Evolutionary conservation across 2,113 vertebrate genomes (phyloP).

Genomic region (Lutjanus erythropterus): DNA sequence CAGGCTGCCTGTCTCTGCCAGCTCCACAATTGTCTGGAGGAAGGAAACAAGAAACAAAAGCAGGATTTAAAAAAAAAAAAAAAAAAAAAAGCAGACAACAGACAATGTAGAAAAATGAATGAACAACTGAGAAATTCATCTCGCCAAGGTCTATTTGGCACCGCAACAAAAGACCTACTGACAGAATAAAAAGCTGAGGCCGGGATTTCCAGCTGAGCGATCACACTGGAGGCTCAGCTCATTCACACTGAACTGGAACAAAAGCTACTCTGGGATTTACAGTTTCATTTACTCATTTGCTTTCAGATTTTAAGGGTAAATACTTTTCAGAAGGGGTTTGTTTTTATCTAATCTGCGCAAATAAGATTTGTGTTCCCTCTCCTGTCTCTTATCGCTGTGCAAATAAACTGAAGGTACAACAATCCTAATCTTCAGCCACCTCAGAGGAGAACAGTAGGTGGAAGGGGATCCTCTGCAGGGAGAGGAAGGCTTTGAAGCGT

Average conservation of each 20-base stretch:
- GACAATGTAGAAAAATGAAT: conserved; percentile 6
- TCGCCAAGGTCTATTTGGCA: conserved; percentile 22
- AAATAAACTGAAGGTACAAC: conserved; percentile 18
- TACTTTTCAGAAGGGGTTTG: neutral
- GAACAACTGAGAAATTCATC: conserved; percentile 8
- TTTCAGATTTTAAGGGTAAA: neutral
- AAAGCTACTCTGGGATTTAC: conserved; percentile 8
- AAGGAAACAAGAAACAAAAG: conserved; percentile 20
- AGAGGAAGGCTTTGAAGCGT: conserved; percentile 39
- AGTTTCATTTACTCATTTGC: neutral
- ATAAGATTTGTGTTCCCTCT: neutral
- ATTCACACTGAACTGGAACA: neutral
- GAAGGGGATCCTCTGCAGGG: conserved; percentile 14
- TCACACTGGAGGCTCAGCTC: conserved; percentile 17
- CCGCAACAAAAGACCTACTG: conserved; percentile 27
- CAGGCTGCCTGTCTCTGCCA: conserved; percentile 97
- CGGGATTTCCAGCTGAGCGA: conserved; percentile 10
- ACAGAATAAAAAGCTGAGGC: neutral
- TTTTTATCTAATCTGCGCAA: neutral
- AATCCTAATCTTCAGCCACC: neutral
- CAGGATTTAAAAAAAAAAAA: conserved; percentile 1
- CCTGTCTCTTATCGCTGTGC: neutral
- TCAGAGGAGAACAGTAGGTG: conserved; percentile 8
- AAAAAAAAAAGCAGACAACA: neutral
- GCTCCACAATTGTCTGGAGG: conserved; percentile 95